phyloP scores from a whole-genome alignment of 2,888 invertebrate genomes.

The Macrosoma leucophasiata region DNA sequence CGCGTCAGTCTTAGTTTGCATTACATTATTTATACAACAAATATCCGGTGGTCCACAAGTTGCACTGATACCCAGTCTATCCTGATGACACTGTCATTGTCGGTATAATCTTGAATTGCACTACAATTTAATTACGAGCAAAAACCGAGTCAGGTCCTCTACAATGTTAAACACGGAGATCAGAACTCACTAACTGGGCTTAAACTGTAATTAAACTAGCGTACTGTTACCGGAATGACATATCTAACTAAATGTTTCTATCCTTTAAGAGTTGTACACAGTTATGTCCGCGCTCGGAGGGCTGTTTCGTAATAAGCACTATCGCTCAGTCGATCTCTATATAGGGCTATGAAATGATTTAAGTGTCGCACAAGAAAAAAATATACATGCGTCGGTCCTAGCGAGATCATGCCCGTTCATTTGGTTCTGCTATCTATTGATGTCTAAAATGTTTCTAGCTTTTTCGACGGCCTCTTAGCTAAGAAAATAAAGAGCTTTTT shows the following conservation, averaged over 20 bases:
- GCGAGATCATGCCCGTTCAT: slow-evolving; percentile 3
- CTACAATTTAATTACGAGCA: slow-evolving; percentile 52
- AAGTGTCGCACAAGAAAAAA: slow-evolving; percentile 39
- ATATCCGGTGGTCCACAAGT: slow-evolving; percentile 40
- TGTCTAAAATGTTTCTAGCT: no score
- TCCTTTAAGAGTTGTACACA: slow-evolving; percentile 63
- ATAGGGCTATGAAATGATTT: slow-evolving; percentile 49
- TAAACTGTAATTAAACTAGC: slow-evolving; percentile 60
- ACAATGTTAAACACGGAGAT: slow-evolving; percentile 59
- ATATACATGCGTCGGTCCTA: slow-evolving; percentile 17
- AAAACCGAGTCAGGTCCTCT: slow-evolving; percentile 46
- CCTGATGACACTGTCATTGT: slow-evolving; percentile 25
- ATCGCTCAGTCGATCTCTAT: slow-evolving; percentile 43
- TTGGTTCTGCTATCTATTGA: no score
- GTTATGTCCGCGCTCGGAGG: slow-evolving; percentile 48
- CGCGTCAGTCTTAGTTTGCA: slow-evolving; percentile 13
- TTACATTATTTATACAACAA: slow-evolving; percentile 43
- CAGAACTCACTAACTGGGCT: slow-evolving; percentile 50
- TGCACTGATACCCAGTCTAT: no score
- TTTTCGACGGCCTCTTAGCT: no score
- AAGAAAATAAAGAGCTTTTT: no score
- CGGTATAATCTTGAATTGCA: slow-evolving; percentile 31
- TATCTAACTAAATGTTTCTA: slow-evolving; percentile 67
- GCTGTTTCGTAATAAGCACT: slow-evolving; percentile 61
- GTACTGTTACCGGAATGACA: slow-evolving; percentile 64